Base-by-base conservation (phyloP, 2,797 vertebrate genomes). In the Acrocephalus scirpaceus region DNA sequence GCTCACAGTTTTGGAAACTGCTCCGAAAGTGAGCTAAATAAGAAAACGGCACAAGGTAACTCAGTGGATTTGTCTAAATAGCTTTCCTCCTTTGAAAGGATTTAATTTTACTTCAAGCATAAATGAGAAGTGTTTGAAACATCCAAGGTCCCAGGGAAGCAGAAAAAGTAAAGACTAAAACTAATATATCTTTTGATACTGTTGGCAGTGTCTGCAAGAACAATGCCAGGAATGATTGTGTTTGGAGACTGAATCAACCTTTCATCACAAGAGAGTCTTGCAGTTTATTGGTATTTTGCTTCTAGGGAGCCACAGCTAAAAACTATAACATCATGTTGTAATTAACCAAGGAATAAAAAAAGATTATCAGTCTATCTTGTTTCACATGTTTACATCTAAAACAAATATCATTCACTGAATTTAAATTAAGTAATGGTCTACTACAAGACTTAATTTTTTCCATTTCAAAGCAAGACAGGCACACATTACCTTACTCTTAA, bases 51-150 rank as follows among this genome's bases (percentile, higher is more conserved):
- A n/a, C 32, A 83, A 90, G 64, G 42, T 70, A 80, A 87, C 25
- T 81, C 44, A 62, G 9, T 36, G 51, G 66, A 86, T 94, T 90
- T 96, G 48, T 92, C 80, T 96, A 66, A 96, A 92, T 17, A 95
- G 38, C 50, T 86, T 95, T 88, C 25, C 12, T 69, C 16, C 21
- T 90, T 91, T 93, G 72, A 87, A 96, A 92, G 11, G 75, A 74
- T 93, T 96, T 92, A 54, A 87, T 87, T 96, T 97, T 85, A 48
- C 57, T 90, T 85, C 13, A 86, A 57, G 34, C 8, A 65, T 72
- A 90, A 91, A 77, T 66, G 50, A 92, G 61, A 94, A 78, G 16
- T 72, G 61, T 57, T 84, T 86, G 57, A 93, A 61, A 83, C 23
- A 77, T 47, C n/a, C 30, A 66, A 83, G 29, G 23, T 77, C 75